phyloP scores from a whole-genome alignment of 2,797 vertebrate species.

The Manis crassicaudata region DNA sequence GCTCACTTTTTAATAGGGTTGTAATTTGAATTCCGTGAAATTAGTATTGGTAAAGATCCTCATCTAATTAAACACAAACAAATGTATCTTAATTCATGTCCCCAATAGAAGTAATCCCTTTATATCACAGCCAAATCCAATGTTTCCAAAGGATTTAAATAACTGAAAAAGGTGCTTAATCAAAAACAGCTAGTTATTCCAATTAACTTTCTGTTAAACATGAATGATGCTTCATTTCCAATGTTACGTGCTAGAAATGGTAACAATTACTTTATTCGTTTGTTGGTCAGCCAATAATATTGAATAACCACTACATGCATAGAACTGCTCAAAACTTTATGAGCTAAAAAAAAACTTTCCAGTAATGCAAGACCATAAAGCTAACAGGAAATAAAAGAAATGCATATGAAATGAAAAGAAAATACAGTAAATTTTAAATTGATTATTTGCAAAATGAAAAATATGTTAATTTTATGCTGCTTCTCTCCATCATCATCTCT shows the following conservation, averaged over 20 bases:
- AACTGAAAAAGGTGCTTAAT: conserved; percentile 40
- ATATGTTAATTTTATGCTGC: background rate
- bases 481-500: background rate
- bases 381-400: background rate
- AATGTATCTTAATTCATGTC: conserved; percentile 51
- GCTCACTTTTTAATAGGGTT: background rate
- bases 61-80: conserved; percentile 56
- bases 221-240: conserved; percentile 49
- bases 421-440: background rate
- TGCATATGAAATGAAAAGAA: background rate
- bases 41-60: background rate
- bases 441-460: conserved; percentile 11
- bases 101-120: background rate
- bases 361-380: background rate
- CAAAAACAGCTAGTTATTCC: conserved; percentile 44
- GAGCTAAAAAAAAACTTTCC: background rate
- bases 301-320: background rate
- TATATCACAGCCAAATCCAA: conserved; percentile 43
- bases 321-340: conserved; percentile 8
- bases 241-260: background rate
- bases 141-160: conserved; percentile 62
- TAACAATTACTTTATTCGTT: conserved; percentile 36
- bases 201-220: conserved; percentile 62
- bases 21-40: conserved; percentile 52
- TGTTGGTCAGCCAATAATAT: background rate